A percentile compares a stretch with the other conserved stretches of the same genome.
Conservation (phyloP, 2,888 invertebrate genomes). For the Tenthredo mesomela region DNA sequence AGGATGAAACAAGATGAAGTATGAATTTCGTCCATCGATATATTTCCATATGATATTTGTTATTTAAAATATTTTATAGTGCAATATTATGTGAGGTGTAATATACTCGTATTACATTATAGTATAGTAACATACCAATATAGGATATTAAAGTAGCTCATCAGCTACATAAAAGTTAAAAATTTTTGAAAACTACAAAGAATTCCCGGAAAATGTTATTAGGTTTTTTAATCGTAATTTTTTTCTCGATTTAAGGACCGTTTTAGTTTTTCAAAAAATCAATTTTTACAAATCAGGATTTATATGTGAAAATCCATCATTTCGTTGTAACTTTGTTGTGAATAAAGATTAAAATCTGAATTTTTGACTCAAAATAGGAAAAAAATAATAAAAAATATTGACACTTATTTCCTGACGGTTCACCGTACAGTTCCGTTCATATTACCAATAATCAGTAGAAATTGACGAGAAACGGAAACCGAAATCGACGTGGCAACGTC, state of each 20-base stretch:
- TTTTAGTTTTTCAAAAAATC: too few species aligned
- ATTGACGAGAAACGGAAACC: not conserved
- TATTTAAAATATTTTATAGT: too few species aligned
- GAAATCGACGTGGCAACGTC: not conserved
- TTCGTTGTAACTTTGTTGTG: not conserved
- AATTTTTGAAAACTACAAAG: too few species aligned
- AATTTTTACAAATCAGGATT: not conserved
- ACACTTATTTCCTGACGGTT: too few species aligned
- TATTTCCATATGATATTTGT: too few species aligned
- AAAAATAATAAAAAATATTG: not conserved
- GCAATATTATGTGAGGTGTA: not conserved
- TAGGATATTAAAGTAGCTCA: not conserved
- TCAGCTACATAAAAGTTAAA: too few species aligned
- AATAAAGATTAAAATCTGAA: not conserved
- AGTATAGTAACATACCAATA: not conserved
- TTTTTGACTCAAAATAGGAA: not conserved
- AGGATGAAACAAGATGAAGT: too few species aligned
- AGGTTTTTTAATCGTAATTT: too few species aligned
- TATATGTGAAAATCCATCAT: not conserved
- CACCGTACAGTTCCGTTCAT: too few species aligned
- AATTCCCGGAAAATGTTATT: too few species aligned
- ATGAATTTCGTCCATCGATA: too few species aligned
- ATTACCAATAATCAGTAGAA: not conserved
- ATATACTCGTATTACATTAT: not conserved
- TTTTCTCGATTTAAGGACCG: too few species aligned